Evolutionary conservation across 2,113 vertebrate genomes (phyloP), one percentile per base, ranked within the genome.

Genomic region (Phasianus colchicus): DNA sequence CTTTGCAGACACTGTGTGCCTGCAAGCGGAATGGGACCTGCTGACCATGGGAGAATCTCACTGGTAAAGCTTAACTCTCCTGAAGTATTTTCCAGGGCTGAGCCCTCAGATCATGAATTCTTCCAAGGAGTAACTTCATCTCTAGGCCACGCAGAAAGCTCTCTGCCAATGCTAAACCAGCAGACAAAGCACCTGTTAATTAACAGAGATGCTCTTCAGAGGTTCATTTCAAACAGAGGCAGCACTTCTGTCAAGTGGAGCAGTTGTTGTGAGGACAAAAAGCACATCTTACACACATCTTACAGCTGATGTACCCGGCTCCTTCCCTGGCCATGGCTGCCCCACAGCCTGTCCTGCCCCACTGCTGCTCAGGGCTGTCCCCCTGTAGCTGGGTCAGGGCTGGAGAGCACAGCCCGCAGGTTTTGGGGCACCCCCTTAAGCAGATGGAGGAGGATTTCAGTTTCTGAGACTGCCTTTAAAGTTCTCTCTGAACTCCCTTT

Each of bases 61-160:
- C 1, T 10, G 32, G 30, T 74, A 12, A 57, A 50, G 40, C 36
- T 66, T 9, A 76, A 21, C 6, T 77, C 17, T 55, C 29, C 27
- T 17, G 3, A 60, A 36, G 38, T 38, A 21, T 60, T 57, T 61
- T 70, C 32, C 52, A 60, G 21, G 50, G 60, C 10, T 3, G 21
- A 80, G 34, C 21, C 9, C 55, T 65, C 48, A 52, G n/a, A 6
- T 48, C 32, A 27, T 0, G 1, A 77, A 27, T 10, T 29, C 45
- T 55, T 30, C 40, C 64, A 67, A 60, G 64, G 25, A 48, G 25
- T 1, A 38, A 20, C 21, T 52, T 54, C 36, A 40, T 5, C 42
- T 32, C 36, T 15, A 34, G 24, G 24, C 42, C 0, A 1, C 36
- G 30, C n/a, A 38, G 30, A 0, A 1, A 94, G 32, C 50, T 75